phyloP scores from a whole-genome alignment of 2,113 vertebrate genomes.

The Colossoma macropomum region DNA sequence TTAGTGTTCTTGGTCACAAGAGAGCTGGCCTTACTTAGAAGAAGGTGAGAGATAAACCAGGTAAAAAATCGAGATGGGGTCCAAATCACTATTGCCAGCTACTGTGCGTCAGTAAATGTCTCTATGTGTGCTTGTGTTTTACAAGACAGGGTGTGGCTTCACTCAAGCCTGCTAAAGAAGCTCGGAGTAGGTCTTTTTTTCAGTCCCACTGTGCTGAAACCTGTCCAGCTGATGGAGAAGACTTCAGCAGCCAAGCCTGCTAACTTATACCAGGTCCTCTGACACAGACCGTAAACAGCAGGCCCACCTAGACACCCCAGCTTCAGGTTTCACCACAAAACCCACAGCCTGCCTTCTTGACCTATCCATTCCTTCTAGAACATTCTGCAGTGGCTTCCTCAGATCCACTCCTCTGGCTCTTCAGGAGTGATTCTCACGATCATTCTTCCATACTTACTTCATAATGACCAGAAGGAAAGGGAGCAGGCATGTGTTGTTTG shows the following conservation, averaged over 20 bases:
- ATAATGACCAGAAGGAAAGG: neutral
- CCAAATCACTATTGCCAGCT: neutral
- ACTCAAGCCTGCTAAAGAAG: constrained; percentile 58
- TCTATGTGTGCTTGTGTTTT: constrained; percentile 6
- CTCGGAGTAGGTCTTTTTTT: constrained; percentile 51
- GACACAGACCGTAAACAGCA: constrained; percentile 61
- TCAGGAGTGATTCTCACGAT: constrained; percentile 35
- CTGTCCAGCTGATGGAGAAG: constrained; percentile 64
- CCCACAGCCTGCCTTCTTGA: constrained; percentile 50
- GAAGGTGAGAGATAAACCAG: neutral
- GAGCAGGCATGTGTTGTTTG: constrained; percentile 54
- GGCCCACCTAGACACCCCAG: constrained; percentile 62
- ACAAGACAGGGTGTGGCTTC: constrained; percentile 50
- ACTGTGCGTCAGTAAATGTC: neutral
- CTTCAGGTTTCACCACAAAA: constrained; percentile 59
- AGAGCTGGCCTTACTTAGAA: neutral
- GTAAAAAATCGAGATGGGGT: neutral
- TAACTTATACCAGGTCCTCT: constrained; percentile 71
- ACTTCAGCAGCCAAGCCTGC: constrained; percentile 61
- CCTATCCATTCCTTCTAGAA: constrained; percentile 35
- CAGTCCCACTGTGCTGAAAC: constrained; percentile 67
- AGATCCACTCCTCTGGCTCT: neutral
- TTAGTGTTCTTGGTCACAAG: neutral
- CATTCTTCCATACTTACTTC: constrained; percentile 30
- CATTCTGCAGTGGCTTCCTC: constrained; percentile 44